A percentile compares a stretch with the other conserved stretches of the same genome.
Conservation (phyloP, 2,113 vertebrate genomes). For the Chlamydotis undulata region DNA sequence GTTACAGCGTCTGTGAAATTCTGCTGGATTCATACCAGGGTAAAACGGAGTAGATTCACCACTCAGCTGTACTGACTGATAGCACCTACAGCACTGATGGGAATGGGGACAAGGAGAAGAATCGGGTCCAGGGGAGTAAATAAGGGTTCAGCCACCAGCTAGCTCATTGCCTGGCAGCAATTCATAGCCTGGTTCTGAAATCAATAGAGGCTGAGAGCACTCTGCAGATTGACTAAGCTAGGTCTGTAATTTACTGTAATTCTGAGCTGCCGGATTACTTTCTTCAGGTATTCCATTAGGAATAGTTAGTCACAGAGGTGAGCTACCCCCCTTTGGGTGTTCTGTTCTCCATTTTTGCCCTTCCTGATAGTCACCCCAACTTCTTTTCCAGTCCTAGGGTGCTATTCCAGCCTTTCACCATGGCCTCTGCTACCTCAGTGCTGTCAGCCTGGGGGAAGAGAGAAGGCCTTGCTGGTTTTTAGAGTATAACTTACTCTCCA, state of each 20-base stretch:
- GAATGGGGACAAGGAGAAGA: background rate
- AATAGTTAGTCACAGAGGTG: background rate
- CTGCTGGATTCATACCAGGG: background rate
- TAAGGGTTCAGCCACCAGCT: background rate
- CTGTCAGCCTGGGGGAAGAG: background rate
- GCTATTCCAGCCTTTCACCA: background rate
- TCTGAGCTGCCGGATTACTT: conserved; percentile 18
- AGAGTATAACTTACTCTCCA: background rate
- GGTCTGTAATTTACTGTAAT: conserved; percentile 54
- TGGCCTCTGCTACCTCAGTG: background rate
- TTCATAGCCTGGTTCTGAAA: conserved; percentile 22
- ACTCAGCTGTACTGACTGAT: background rate
- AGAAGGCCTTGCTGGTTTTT: background rate
- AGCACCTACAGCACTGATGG: background rate
- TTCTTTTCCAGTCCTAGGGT: background rate
- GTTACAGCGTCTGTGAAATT: background rate
- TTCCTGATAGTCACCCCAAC: background rate
- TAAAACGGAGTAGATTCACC: background rate
- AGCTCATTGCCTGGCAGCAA: conserved; percentile 36
- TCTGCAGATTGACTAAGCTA: conserved; percentile 13
- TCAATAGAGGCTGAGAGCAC: conserved; percentile 42
- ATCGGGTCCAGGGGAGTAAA: background rate
- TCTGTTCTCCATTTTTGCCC: background rate
- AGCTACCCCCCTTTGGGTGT: background rate
- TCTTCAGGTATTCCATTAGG: background rate